Evolutionary conservation across 2,888 invertebrate genomes (phyloP).

Genomic region (Parasteatoda lunata): DNA sequence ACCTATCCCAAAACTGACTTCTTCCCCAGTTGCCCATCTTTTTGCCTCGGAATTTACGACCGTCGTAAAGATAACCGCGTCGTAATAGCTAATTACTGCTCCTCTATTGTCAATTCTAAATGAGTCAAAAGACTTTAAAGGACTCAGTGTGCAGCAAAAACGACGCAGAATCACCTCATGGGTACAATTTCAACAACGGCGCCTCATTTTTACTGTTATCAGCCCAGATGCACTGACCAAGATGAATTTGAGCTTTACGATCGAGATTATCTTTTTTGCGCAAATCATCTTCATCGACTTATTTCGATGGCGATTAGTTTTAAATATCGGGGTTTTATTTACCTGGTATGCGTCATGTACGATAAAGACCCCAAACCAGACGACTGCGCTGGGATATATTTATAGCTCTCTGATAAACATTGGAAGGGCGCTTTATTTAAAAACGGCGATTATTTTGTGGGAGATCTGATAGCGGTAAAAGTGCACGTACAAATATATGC

Average conservation of each 20-base stretch:
- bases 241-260: background rate
- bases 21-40: no score
- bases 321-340: background rate
- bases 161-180: background rate
- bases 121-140: background rate
- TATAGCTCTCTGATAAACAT: background rate
- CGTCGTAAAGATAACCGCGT: background rate
- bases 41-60: no score
- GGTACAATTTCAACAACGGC: background rate
- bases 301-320: background rate
- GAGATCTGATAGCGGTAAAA: constrained; percentile 11
- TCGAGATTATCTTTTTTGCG: background rate
- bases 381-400: background rate
- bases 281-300: background rate
- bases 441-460: constrained; percentile 39
- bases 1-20: no score
- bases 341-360: background rate
- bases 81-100: constrained; percentile 2
- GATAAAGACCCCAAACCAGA: background rate
- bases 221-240: background rate
- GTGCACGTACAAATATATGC: constrained; percentile 19
- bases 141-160: background rate
- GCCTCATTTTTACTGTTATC: background rate
- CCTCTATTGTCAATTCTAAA: constrained; percentile 1
- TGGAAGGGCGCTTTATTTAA: background rate